These are phyloP conservation scores for Hyposmocoma kahamanoa DNA, from an alignment of 1,140 invertebrate species.

Conservation along the genomic window DNA sequence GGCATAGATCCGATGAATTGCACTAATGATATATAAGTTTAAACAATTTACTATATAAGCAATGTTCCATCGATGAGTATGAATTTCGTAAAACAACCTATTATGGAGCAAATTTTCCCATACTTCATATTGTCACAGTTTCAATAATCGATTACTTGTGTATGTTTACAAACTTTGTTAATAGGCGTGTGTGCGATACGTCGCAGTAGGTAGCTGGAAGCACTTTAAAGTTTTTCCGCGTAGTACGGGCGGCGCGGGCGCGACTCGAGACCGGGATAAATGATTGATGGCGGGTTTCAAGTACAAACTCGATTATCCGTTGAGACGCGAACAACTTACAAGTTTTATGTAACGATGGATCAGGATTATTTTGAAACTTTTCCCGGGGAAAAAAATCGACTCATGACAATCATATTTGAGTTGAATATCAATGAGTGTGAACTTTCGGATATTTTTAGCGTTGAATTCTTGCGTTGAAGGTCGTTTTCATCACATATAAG, in stretches of 20 bases:
- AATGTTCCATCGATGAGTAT: no score
- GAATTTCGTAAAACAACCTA: no score
- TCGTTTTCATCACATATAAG: no score
- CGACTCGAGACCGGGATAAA: constrained; percentile 39
- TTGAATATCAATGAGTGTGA: constrained; percentile 53
- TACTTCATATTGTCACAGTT: no score
- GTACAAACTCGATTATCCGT: constrained; percentile 73
- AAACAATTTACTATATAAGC: no score
- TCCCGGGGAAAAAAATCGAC: constrained; percentile 47
- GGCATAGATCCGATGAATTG: no score
- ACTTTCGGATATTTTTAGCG: neutral
- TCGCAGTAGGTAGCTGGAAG: constrained; percentile 48
- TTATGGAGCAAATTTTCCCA: no score
- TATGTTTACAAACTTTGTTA: no score
- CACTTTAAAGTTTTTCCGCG: constrained; percentile 67
- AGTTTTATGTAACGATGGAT: constrained; percentile 72
- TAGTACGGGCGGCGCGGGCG: constrained; percentile 18
- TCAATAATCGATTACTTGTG: no score
- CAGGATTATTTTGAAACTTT: constrained; percentile 65
- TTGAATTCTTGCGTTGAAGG: no score
- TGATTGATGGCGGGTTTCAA: constrained; percentile 70
- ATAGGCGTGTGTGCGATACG: constrained; percentile 50
- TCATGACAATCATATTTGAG: constrained; percentile 66
- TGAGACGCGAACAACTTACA: constrained; percentile 70
- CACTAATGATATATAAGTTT: no score